Evolutionary conservation across 2,113 vertebrate genomes (phyloP), one percentile per base, ranked within the genome.

Genomic region (Hoplias malabaricus): DNA sequence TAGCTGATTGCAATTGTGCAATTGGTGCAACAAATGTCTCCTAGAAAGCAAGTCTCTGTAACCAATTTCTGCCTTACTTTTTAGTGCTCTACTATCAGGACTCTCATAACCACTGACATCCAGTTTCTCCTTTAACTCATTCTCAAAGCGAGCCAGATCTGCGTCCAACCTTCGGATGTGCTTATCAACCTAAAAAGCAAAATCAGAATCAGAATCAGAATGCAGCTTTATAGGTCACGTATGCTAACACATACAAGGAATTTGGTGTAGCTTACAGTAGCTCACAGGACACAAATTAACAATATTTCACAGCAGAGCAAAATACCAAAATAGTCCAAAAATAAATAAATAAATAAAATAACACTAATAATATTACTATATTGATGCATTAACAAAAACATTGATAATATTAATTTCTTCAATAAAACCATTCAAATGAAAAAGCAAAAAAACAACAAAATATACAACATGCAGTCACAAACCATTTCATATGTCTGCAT

Each of bases 401-500:
- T 27, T 10, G n/a, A 23, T 23, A 16, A 23, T 12, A 23, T 2
- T 4, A 23, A 53, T 23, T n/a, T 1, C 6, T n/a, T 21, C 9
- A 7, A 21, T 21, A 21, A 53, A 21, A 23, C 23, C 46, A 46
- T 46, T 14, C 33, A 33, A 25, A 61, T 6, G 0, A 21, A 2
- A 12, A 29, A 31, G 14, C 8, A 3, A 19, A 46, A 57, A 23
- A n/a, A n/a, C n/a, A n/a, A n/a, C n/a, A n/a, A n/a, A n/a, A n/a
- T n/a, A n/a, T n/a, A 29, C 23, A 14, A 40, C 1, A 12, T 48
- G 46, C 9, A 42, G 2, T 33, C 33, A 67, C 95, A 93, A 73
- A 98, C 98, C 97, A 99, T 98, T 91, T 99, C 98, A 0, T 99
- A 99, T 0, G 98, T 99, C 92, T 99, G 96, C 98, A 99, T 99